Evolutionary conservation across 2,888 invertebrate genomes (phyloP).

Genomic region (Biston stratarius): DNA sequence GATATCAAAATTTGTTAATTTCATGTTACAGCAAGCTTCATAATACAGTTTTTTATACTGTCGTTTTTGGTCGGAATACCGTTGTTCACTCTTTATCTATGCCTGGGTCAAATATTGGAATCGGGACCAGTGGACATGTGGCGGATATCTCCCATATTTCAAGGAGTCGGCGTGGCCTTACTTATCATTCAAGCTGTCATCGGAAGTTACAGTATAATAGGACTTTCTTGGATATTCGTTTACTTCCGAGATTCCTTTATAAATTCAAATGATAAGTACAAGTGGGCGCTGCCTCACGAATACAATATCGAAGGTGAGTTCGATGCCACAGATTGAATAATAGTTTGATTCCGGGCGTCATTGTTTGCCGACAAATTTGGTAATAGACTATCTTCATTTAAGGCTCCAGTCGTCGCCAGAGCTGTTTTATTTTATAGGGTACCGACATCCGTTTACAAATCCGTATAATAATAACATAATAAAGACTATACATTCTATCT

Average conservation of each 20-base stretch:
- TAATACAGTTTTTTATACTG: constrained; percentile 94
- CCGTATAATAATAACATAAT: no score
- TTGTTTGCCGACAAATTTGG: constrained; percentile 54
- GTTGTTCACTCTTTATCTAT: constrained; percentile 93
- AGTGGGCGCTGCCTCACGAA: constrained; percentile 92
- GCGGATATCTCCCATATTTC: constrained; percentile 96
- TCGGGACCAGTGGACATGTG: constrained; percentile 97
- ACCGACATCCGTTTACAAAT: no score
- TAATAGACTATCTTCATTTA: constrained; percentile 49
- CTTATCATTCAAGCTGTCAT: constrained; percentile 92
- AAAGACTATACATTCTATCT: no score
- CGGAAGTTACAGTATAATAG: constrained; percentile 95
- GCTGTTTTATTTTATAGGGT: no score
- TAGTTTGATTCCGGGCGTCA: constrained; percentile 29
- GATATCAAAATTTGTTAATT: constrained; percentile 24
- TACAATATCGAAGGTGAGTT: constrained; percentile 88
- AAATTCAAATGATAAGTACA: constrained; percentile 91
- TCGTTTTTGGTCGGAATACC: constrained; percentile 94
- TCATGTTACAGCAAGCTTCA: constrained; percentile 90
- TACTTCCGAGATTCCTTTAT: constrained; percentile 95
- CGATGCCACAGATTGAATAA: constrained; percentile 33
- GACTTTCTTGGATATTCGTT: constrained; percentile 96
- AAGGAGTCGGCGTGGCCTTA: constrained; percentile 94
- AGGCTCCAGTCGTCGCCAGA: not conserved
- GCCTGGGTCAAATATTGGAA: constrained; percentile 93